Conservation (phyloP, 2,797 vertebrate genomes). For the Pipistrellus pygmaeus region DNA sequence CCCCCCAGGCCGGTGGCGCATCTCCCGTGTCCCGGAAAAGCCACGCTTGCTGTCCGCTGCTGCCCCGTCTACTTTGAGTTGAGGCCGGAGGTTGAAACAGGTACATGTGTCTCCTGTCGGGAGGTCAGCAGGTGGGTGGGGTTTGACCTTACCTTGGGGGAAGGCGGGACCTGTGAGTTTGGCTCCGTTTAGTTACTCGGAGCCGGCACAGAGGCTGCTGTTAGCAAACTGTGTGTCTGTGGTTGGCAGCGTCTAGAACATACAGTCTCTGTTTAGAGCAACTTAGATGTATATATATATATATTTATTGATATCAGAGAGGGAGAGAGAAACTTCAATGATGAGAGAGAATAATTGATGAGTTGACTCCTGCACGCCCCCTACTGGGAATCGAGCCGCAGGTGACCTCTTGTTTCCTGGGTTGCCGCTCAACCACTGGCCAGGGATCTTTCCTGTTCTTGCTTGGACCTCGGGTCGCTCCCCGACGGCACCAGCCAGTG, state of each 20-base stretch:
- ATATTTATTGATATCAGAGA: background rate
- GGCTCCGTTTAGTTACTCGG: background rate
- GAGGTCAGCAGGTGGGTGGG: background rate
- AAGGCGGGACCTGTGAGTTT: background rate
- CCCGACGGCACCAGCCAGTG: background rate
- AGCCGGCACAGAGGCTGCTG: background rate
- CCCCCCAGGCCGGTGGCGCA: constrained; percentile 93
- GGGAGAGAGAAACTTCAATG: background rate
- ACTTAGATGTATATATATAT: too few relatives aligned
- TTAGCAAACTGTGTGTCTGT: background rate
- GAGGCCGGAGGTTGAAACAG: constrained; percentile 86
- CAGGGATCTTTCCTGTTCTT: background rate
- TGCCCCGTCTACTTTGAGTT: constrained; percentile 96
- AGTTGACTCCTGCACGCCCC: background rate
- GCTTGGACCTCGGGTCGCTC: accelerated
- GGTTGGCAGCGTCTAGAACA: background rate
- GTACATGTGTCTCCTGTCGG: constrained; percentile 49
- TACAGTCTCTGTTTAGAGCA: background rate
- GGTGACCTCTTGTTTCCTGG: background rate
- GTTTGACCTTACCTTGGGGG: background rate
- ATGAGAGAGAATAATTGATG: background rate
- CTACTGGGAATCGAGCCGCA: background rate
- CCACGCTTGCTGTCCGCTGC: constrained; percentile 97
- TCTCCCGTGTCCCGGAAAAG: constrained; percentile 95
- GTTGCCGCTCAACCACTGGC: too few relatives aligned